These are phyloP conservation scores for Calameuta pallipes DNA, from an alignment of 2,888 invertebrate species.

Conservation along the genomic window DNA sequence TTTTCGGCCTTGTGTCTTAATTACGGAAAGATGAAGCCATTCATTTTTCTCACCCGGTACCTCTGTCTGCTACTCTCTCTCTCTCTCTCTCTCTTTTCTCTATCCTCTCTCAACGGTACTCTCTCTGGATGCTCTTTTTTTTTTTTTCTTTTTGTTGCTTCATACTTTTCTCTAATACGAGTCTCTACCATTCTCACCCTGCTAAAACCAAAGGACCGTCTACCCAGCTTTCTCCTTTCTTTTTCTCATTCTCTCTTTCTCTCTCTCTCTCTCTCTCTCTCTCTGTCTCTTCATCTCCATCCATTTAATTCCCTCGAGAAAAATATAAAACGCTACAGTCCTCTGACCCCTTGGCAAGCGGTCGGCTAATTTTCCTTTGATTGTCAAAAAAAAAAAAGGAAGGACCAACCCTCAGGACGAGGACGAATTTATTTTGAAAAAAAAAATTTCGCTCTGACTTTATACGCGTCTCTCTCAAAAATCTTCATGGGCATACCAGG, in stretches of 20 bases:
- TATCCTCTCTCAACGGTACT: constrained; percentile 8
- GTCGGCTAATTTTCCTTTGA: constrained; percentile 55
- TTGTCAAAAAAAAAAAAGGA: constrained; percentile 29
- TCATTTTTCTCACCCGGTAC: constrained; percentile 37
- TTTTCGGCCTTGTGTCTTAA: constrained; percentile 49
- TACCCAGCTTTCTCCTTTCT: constrained; percentile 1
- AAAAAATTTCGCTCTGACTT: no score
- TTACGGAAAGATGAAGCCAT: constrained; percentile 60
- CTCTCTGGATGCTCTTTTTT: constrained; percentile 8
- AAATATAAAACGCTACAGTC: background rate
- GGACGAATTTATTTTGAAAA: background rate
- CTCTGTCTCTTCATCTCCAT: background rate
- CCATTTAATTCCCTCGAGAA: background rate
- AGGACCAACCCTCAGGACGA: background rate
- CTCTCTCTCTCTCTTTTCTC: background rate
- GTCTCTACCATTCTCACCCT: background rate
- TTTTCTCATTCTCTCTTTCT: background rate
- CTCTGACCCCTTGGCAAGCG: constrained; percentile 6
- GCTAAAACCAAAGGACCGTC: background rate
- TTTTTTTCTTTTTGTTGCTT: constrained; percentile 2
- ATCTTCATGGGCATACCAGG: background rate
- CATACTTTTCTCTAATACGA: background rate
- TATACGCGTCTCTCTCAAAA: background rate
- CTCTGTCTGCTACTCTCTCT: background rate
- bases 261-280: background rate